A percentile compares a stretch with the other conserved stretches of the same genome.
Evolutionary conservation across 2,113 vertebrate species (phyloP).

Genomic region (Chaetura pelagica): DNA sequence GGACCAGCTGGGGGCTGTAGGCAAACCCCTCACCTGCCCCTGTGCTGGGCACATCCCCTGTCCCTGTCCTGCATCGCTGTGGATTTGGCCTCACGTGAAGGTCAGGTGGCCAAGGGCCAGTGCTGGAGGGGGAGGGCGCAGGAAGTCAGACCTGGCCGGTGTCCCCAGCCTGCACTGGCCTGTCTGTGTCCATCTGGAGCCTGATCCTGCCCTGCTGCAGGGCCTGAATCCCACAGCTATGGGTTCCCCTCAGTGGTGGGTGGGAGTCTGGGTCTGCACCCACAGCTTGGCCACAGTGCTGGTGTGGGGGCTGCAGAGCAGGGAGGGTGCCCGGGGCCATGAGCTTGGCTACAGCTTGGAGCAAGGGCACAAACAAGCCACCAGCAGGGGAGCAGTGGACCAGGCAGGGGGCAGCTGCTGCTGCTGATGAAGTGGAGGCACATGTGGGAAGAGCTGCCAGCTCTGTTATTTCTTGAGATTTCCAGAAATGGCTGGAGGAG

Average conservation of each 20-base stretch:
- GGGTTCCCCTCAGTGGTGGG: background rate
- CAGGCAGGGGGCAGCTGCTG: background rate
- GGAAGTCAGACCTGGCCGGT: background rate
- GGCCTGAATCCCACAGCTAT: background rate
- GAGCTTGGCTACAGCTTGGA: background rate
- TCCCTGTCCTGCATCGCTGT: background rate
- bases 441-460: background rate
- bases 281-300: fast-evolving
- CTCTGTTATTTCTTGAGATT: slow-evolving; percentile 34
- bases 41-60: background rate
- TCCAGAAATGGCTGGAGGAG: slow-evolving; percentile 10
- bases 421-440: background rate
- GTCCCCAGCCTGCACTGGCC: background rate
- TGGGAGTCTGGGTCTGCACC: background rate
- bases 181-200: fast-evolving
- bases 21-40: background rate
- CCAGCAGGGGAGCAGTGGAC: background rate
- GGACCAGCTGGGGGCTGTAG: fast-evolving
- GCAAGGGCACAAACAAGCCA: background rate
- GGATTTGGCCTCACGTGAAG: slow-evolving; percentile 15
- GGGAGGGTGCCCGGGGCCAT: background rate
- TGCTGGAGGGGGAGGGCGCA: fast-evolving
- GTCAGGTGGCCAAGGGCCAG: background rate
- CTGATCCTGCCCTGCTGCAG: background rate
- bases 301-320: background rate